Percentiles rank a stretch among this genome's conserved stretches.
phyloP scores from a whole-genome alignment of 2,888 invertebrate species.

The Atherix ibis region DNA sequence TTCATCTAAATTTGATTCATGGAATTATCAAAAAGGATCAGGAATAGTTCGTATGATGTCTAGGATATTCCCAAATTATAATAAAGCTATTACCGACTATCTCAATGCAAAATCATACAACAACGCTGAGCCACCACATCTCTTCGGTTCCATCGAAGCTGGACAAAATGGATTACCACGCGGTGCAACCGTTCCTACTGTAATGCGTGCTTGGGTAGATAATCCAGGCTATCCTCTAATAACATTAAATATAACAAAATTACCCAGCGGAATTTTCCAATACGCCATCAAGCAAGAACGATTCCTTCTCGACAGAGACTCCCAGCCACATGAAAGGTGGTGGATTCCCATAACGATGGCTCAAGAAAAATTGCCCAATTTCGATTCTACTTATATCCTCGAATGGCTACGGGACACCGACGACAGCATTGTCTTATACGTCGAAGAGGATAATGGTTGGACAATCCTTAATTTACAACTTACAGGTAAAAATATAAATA shows the following conservation, averaged over 20 bases:
- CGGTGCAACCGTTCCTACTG: constrained; percentile 1
- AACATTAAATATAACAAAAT: constrained; percentile 1
- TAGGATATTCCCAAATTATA: constrained; percentile 1
- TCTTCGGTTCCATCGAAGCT: constrained; percentile 3
- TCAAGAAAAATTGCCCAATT: no score
- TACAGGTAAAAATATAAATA: background rate
- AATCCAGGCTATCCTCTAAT: constrained; percentile 5
- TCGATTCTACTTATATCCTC: no score
- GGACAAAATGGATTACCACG: background rate
- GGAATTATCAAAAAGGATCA: constrained; percentile 5
- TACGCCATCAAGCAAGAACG: no score
- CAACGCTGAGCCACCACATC: constrained; percentile 1
- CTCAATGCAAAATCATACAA: constrained; percentile 1
- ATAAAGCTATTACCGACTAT: constrained; percentile 5
- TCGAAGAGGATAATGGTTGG: no score
- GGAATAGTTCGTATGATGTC: constrained; percentile 7
- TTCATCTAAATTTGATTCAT: constrained; percentile 2
- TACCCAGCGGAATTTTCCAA: no score
- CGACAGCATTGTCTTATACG: no score
- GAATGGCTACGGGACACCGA: no score
- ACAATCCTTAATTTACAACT: no score
- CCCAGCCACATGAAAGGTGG: no score
- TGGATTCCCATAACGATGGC: no score
- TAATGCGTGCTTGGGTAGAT: constrained; percentile 6
- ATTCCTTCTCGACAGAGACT: no score